Base-by-base conservation (phyloP, 2,797 vertebrate species). In the Acipenser transmontanus region DNA sequence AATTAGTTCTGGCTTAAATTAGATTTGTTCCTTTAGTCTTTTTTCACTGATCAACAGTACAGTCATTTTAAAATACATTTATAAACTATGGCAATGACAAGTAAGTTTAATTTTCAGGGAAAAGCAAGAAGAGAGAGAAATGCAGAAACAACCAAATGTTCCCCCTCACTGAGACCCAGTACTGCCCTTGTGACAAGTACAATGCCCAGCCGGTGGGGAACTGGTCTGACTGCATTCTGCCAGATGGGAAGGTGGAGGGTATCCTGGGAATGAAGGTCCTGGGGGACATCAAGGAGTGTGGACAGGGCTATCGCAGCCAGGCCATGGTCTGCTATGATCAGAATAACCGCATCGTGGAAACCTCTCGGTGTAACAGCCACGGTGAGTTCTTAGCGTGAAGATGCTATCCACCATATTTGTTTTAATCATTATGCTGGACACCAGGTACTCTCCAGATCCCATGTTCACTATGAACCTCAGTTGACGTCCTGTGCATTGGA, bases 271-370 rank as follows among this genome's bases (percentile, higher is more conserved):
- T 90, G 86, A 96, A 92, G 75, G 88, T 90, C 0, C 93, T 92
- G 82, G 93, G 91, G 61, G 96, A 98, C 12, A 51, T 88, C 62
- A 96, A 92, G 75, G 95, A 98, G 66, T 99, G 97, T 7, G 97
- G 97, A 0, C 94, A 97, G 85, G 97, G 97, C 10, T 95, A 99
- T 73, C 95, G 96, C 47, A 98, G 94, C 82, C 97, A 99, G 84
- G 93, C 95, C 66, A 95, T 98, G 95, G 95, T 94, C 0, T 99
- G 97, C 77, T 98, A 98, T 1, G 94, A 98, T 82, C 97, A 98
- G 69, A 94, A 96, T 66, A 92, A 80, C 76, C 78, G 94, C 34
- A 94, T 98, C 2, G 96, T 99, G 85, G 94, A 98, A 82, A 98
- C 96, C 0, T 88, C 80, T 0, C 89, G 96, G 66, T 99, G 97